Evolutionary conservation across 2,113 vertebrate species (phyloP).

Genomic region (Charina bottae): DNA sequence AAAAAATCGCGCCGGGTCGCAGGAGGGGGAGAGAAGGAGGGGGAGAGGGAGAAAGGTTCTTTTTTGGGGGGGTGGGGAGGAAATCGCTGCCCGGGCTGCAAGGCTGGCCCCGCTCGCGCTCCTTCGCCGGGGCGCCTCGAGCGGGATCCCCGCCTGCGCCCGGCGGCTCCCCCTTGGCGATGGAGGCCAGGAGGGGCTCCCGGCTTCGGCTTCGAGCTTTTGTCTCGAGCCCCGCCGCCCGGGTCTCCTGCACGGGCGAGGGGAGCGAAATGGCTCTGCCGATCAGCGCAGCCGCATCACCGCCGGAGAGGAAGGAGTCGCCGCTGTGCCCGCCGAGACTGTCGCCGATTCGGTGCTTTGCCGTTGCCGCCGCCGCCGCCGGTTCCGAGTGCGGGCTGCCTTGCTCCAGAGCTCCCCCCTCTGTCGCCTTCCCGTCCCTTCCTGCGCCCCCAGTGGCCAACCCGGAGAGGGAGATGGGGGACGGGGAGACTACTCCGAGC

Average conservation of each 20-base stretch:
- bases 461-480: background rate
- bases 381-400: background rate
- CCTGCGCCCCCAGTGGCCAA: background rate
- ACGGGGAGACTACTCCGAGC: no score
- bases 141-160: no score
- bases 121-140: no score
- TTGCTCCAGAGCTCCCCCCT: background rate
- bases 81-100: background rate
- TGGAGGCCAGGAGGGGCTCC: no score
- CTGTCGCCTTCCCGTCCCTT: constrained; percentile 7
- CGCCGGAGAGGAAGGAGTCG: constrained; percentile 28
- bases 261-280: constrained; percentile 41
- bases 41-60: background rate
- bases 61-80: background rate
- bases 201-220: background rate
- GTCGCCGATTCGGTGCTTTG: background rate
- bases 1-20: no score
- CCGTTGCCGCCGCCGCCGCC: constrained; percentile 42
- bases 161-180: no score
- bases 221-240: background rate
- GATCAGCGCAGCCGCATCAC: constrained; percentile 55
- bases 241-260: background rate
- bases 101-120: no score
- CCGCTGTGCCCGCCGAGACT: constrained; percentile 38
- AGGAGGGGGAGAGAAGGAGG: background rate